A percentile compares a stretch with the other conserved stretches of the same genome.
phyloP scores from a whole-genome alignment of 1,140 invertebrate species.

The Sycobia sp. region DNA sequence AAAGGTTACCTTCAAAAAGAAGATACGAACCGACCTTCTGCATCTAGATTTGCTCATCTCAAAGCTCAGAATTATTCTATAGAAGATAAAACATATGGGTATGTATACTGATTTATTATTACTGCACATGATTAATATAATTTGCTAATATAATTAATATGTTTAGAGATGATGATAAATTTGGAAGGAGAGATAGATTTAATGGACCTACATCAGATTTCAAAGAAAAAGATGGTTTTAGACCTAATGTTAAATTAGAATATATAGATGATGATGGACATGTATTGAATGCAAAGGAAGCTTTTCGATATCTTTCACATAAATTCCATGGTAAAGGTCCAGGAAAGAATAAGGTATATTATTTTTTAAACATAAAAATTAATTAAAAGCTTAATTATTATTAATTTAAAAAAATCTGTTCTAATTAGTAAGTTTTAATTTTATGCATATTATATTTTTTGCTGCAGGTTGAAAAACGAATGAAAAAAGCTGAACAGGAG shows the following conservation, averaged over 20 bases:
- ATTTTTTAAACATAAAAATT: not conserved
- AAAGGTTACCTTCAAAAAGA: conserved; percentile 94
- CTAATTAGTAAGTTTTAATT: no score
- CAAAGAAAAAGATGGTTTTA: conserved; percentile 91
- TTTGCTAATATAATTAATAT: conserved; percentile 8
- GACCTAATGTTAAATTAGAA: conserved; percentile 94
- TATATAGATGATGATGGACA: conserved; percentile 97
- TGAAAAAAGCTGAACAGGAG: conserved; percentile 94
- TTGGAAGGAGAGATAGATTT: conserved; percentile 78
- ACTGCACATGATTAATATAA: not conserved
- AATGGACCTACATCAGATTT: conserved; percentile 89
- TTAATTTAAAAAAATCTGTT: no score
- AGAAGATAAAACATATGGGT: conserved; percentile 91
- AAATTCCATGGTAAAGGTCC: conserved; percentile 99
- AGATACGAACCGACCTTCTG: conserved; percentile 73
- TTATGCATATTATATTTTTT: no score
- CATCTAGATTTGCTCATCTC: conserved; percentile 76
- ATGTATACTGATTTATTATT: conserved; percentile 48
- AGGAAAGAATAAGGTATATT: conserved; percentile 90
- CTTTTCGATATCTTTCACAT: conserved; percentile 93
- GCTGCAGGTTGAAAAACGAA: conserved; percentile 81
- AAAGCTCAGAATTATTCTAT: conserved; percentile 94
- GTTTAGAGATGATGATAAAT: conserved; percentile 82
- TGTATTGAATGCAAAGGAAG: conserved; percentile 91
- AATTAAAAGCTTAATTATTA: not conserved